Evolutionary conservation across 2,113 vertebrate species (phyloP).

Genomic region (Osmerus eperlanus): DNA sequence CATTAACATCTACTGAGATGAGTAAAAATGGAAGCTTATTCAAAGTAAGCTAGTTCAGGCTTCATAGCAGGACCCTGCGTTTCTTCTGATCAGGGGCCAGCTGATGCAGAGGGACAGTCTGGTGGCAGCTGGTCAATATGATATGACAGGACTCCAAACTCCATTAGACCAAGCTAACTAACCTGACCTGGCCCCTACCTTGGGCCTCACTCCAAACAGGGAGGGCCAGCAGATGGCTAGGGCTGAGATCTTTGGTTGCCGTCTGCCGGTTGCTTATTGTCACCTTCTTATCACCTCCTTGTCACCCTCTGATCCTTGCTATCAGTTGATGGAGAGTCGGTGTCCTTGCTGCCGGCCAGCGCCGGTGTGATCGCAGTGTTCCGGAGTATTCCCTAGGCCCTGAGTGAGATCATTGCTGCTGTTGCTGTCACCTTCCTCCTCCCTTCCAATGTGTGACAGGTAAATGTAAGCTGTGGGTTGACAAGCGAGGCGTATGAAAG

Average conservation of each 20-base stretch:
- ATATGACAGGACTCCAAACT: slow-evolving; percentile 31
- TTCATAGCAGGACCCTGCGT: neutral
- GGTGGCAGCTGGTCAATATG: slow-evolving; percentile 11
- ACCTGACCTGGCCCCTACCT: slow-evolving; percentile 33
- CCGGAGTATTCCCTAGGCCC: slow-evolving; percentile 21
- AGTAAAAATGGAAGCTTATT: too few relatives aligned
- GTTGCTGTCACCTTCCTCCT: slow-evolving; percentile 35
- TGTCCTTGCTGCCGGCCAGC: slow-evolving; percentile 30
- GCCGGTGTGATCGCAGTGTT: slow-evolving; percentile 24
- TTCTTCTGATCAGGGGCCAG: neutral
- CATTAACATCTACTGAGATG: neutral
- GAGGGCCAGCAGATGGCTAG: slow-evolving; percentile 49
- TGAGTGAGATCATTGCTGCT: neutral
- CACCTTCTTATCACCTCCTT: slow-evolving; percentile 64
- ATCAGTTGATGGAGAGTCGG: slow-evolving; percentile 41
- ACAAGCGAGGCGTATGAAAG: slow-evolving; percentile 42
- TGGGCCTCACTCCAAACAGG: slow-evolving; percentile 17
- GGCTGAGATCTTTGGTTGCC: slow-evolving; percentile 36
- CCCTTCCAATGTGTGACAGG: slow-evolving; percentile 39
- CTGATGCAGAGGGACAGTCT: neutral
- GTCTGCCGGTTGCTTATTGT: slow-evolving; percentile 35
- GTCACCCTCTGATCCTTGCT: slow-evolving; percentile 43
- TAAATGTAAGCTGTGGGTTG: slow-evolving; percentile 40
- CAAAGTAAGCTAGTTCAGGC: neutral
- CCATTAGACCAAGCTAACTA: slow-evolving; percentile 12